A percentile compares a stretch with the other conserved stretches of the same genome.
Evolutionary conservation across 2,888 invertebrate species (phyloP).

Genomic region (Lepeophtheirus nordmannii): DNA sequence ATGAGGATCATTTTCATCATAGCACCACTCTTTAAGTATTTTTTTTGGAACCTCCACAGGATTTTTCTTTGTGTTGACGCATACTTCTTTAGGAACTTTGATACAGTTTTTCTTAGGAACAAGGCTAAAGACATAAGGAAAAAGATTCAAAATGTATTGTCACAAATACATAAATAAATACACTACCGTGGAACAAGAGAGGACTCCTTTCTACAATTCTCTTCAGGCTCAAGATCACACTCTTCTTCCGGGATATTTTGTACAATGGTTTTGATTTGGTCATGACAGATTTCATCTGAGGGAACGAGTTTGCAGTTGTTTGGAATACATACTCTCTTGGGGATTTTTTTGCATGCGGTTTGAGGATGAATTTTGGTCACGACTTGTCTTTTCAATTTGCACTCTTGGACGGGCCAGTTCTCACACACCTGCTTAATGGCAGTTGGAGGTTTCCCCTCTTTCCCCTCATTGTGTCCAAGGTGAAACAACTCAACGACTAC

Average conservation of each 20-base stretch:
- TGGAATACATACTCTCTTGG: background rate
- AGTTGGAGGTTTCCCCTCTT: background rate
- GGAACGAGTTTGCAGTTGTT: background rate
- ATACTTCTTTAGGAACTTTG: slow-evolving; percentile 14
- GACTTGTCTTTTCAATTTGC: background rate
- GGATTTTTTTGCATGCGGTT: background rate
- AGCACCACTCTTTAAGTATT: background rate
- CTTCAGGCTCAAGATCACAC: slow-evolving; percentile 1
- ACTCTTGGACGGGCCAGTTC: slow-evolving; percentile 7
- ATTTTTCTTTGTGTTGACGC: background rate
- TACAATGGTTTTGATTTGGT: background rate
- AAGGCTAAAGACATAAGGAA: background rate
- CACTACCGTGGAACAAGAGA: background rate
- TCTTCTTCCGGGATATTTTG: background rate
- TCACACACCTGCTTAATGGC: background rate
- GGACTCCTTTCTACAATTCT: background rate
- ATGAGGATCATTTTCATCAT: background rate
- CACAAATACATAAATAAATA: too few species aligned
- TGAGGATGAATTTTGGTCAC: background rate
- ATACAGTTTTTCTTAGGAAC: slow-evolving; percentile 9
- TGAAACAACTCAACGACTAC: background rate
- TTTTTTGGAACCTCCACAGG: background rate
- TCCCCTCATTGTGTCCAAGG: background rate
- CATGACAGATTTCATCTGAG: background rate
- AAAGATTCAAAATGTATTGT: too few species aligned